phyloP scores from a whole-genome alignment of 2,797 vertebrate genomes.

The Simalia tracyae region DNA sequence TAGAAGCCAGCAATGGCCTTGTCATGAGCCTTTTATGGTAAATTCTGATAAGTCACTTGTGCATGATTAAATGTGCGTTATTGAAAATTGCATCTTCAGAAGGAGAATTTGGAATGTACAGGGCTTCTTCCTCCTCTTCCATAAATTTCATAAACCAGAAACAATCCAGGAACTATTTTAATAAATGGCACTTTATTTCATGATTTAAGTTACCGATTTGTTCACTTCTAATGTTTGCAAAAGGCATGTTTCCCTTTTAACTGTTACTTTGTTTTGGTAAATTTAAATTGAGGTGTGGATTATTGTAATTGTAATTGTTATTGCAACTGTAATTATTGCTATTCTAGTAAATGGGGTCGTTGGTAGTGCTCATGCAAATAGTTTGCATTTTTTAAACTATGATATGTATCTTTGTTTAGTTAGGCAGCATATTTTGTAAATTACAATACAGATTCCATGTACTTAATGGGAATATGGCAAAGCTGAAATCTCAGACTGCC shows the following conservation, averaged over 20 bases:
- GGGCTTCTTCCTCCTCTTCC: background rate
- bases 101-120: background rate
- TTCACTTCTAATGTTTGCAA: constrained; percentile 12
- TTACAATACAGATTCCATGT: constrained; percentile 11
- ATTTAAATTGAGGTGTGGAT: background rate
- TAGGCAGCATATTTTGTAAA: constrained; percentile 24
- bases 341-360: background rate
- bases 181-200: background rate
- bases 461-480: constrained; percentile 37
- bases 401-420: constrained; percentile 26
- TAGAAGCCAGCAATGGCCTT: background rate
- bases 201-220: background rate
- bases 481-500: constrained; percentile 20
- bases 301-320: background rate
- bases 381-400: background rate
- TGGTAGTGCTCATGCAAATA: background rate
- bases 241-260: background rate
- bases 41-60: background rate
- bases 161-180: background rate
- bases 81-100: background rate
- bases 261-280: background rate
- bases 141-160: background rate
- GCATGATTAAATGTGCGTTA: background rate
- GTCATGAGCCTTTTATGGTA: background rate
- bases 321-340: background rate